Evolutionary conservation across 35 echinoderm and acorn worm species (phyloP), one percentile per base, ranked within the genome.

Genomic region (Hemicentrotus pulcherrimus): DNA sequence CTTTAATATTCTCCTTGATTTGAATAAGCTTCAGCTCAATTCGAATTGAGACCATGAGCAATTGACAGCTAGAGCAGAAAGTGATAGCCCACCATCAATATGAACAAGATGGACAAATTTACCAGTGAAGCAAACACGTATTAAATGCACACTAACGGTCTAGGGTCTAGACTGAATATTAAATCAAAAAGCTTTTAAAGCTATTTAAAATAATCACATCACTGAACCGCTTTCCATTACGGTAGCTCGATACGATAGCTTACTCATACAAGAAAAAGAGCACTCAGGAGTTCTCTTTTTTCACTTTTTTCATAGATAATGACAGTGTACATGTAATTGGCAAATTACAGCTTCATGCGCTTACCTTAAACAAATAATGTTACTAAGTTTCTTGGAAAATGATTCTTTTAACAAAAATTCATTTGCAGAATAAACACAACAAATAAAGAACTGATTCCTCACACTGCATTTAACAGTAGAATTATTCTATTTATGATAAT

Each of bases 151-250:
- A 71, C 24, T 71, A 19, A 22, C 28, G 65, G 65, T 78, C 65
- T 78, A 78, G 65, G 65, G 65, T 78, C 65, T 78, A 78, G 65
- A 78, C 65, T 78, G 65, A 78, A 78, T 78, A 78, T 78, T 28
- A 18, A 78, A 78, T 78, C 6, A 78, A 78, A 78, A 78, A 78
- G 65, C 65, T 78, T 78, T 78, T 78, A 78, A 78, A 78, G n/a
- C 50, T 28, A 78, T 78, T n/a, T 78, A 22, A 78, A 30, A 28
- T 7, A 78, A 78, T 78, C 65, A 78, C 65, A 78, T 78, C n/a
- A 78, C 19, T 18, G 6, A n/a, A 78, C 65, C 5, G 22, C 19
- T 78, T 22, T 78, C 65, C 28, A 78, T 78, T 78, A 78, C 4
- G 19, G 65, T 28, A 18, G 24, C 61, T 70, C 61, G 28, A n/a